Evolutionary conservation across 2,113 vertebrate species (phyloP), one percentile per base, ranked within the genome.

Genomic region (Erythrocercus mccallii): DNA sequence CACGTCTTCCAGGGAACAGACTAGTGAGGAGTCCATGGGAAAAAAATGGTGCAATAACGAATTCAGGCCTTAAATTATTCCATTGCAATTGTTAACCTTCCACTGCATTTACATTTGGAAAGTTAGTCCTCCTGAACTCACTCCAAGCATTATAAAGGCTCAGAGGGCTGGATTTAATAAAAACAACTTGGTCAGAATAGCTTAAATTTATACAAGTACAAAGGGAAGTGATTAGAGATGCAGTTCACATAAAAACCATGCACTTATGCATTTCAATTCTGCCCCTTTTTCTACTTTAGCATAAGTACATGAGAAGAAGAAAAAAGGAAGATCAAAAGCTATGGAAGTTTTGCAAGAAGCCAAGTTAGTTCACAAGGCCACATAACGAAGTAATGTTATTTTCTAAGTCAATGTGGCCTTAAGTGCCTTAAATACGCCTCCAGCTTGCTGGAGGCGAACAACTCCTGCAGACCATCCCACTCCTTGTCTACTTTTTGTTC

Each of bases 261-360:
- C 94, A 79, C 95, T 97, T 90, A 93, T 96, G 93, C 88, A 97
- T 96, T 96, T 73, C 53, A 3, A 81, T 92, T 90, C 72, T 85
- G 57, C 42, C 76, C 62, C 80, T 64, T 76, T 92, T 95, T 92
- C 74, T 94, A 48, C 87, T 95, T 94, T 79, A 79, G 95, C 72
- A 97, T 61, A 91, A 94, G 71, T 95, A 94, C 64, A 85, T 20
- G 86, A 91, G 53, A 69, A 77, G 31, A 65, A 72, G 86, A 94
- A 94, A 95, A 56, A 65, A 73, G 86, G 68, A 86, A 96, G 90
- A 98, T 97, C 94, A 97, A 97, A 97, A 96, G 89, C 89, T 76
- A 30, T 28, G 69, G 53, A 94, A 96, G 91, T 97, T 97, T 96
- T 96, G 72, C 86, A 96, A 96, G 88, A 95, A 95, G 76, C 72